A percentile compares a stretch with the other conserved stretches of the same genome.
These are phyloP conservation scores for Margaritifera margaritifera DNA, from an alignment of 2,888 invertebrate genomes.

Conservation along the genomic window DNA sequence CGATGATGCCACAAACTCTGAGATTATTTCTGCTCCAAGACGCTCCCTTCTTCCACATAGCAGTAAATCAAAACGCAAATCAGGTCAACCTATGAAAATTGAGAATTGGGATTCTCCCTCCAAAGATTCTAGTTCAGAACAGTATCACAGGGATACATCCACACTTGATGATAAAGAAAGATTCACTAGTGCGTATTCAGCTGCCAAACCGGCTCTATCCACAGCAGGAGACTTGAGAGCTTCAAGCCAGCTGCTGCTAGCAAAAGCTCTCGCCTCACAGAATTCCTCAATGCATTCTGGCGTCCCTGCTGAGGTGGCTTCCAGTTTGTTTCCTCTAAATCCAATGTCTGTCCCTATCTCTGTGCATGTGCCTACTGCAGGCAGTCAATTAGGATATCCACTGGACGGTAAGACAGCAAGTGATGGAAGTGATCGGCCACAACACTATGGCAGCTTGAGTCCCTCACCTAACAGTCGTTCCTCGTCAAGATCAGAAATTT, in stretches of 20 bases:
- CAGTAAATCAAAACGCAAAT: conserved; percentile 47
- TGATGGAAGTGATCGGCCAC: too few relatives aligned
- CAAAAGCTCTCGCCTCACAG: conserved; percentile 27
- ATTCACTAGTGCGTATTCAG: too few relatives aligned
- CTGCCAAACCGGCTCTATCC: too few relatives aligned
- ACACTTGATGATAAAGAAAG: too few relatives aligned
- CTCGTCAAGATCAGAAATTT: conserved; percentile 37
- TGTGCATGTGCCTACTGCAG: too few relatives aligned
- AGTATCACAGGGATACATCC: conserved; percentile 6
- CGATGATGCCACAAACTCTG: conserved; percentile 30
- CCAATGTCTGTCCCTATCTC: too few relatives aligned
- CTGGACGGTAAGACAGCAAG: too few relatives aligned
- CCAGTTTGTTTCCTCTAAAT: too few relatives aligned
- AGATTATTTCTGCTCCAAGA: conserved; percentile 59
- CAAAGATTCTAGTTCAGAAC: conserved; percentile 1
- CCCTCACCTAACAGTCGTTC: conserved; percentile 39
- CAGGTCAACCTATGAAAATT: conserved; percentile 39
- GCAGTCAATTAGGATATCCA: too few relatives aligned
- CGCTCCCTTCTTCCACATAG: conserved; percentile 44
- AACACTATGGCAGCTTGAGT: conserved; percentile 27
- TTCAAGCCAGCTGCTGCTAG: conserved; percentile 36
- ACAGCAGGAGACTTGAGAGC: conserved; percentile 13
- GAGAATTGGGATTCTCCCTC: conserved; percentile 1
- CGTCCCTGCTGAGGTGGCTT: too few relatives aligned
- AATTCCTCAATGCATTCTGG: too few relatives aligned